Evolutionary conservation across 2,797 vertebrate species (phyloP), one percentile per base, ranked within the genome.

Genomic region (Xenentodon cancila): DNA sequence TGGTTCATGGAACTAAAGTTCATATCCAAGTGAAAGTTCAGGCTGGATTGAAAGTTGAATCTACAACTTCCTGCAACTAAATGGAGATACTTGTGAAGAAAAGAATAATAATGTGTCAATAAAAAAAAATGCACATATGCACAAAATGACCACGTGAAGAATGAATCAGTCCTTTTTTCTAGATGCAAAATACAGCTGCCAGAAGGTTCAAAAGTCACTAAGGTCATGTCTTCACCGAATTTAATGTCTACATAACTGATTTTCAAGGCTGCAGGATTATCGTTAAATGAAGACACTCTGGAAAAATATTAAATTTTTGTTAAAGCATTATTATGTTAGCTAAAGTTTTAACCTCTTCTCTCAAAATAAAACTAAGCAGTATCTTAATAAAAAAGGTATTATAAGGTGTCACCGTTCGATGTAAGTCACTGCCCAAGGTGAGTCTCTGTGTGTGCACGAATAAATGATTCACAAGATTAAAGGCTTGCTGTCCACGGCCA

Each of bases 1-100:
- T 71, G 72, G 71, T 90, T 85, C 27, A 48, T 13, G 22, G 45
- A 7, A 18, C 54, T 48, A 2, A 8, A 0, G 8, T 84, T 79
- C 88, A 92, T 75, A 22, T 19, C 3, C 34, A 59, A 47, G 37
- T 37, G 4, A 11, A 37, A 0, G 22, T 42, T 45, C 6, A 18
- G 0, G 64, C 9, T 37, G 19, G 16, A 64, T 57, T 11, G 20
- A 53, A 59, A 60, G 34, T 37, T 56, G 53, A 51, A 44, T 49
- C 6, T 40, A 6, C 4, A 59, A 25, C 8, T 9, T 13, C n/a
- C n/a, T 47, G 20, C 3, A 19, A n/a, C 20, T 16, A 53, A 32
- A 46, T 32, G 7, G 7, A 32, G 9, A 9, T 32, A 34, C 0
- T 9, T 19, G 9, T 2, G 18, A 46, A 46, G 17, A 45, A 46